Conservation (phyloP, 2,797 vertebrate species). For the Sternotherus odoratus region DNA sequence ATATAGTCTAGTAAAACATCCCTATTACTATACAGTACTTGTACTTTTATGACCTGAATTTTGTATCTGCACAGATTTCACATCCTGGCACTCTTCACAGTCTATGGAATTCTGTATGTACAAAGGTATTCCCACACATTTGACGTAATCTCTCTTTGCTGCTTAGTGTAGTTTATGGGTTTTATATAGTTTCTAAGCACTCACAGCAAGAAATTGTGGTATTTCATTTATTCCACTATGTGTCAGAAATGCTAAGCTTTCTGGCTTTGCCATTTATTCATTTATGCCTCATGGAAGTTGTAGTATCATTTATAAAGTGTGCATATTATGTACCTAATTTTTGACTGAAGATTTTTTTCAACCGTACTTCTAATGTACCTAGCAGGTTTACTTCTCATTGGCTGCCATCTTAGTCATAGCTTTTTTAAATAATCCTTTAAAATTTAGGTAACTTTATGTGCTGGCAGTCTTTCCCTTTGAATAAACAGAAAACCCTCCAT, state of each 20-base stretch:
- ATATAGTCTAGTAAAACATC: not conserved
- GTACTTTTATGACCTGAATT: not conserved
- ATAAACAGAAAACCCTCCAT: not conserved
- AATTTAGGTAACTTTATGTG: not conserved
- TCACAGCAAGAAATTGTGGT: not conserved
- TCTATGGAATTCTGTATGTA: not conserved
- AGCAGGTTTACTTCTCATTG: not conserved
- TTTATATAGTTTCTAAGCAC: not conserved
- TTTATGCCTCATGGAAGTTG: not conserved
- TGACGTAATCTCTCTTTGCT: not conserved
- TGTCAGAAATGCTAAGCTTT: not conserved
- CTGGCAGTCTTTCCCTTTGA: not conserved
- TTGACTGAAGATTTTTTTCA: not conserved
- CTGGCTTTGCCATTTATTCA: not conserved
- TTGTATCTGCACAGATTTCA: fast-evolving
- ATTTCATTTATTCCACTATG: not conserved
- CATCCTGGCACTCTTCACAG: not conserved
- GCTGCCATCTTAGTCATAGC: not conserved
- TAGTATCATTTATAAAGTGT: not conserved
- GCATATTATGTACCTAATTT: not conserved
- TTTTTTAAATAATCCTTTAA: not conserved
- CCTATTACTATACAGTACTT: not conserved
- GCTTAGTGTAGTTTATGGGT: not conserved
- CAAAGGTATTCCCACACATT: not conserved
- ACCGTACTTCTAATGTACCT: not conserved